A percentile compares a stretch with the other conserved stretches of the same genome.
These are phyloP conservation scores for Sminthurides aquaticus DNA, from an alignment of 2,888 invertebrate genomes.

Conservation along the genomic window DNA sequence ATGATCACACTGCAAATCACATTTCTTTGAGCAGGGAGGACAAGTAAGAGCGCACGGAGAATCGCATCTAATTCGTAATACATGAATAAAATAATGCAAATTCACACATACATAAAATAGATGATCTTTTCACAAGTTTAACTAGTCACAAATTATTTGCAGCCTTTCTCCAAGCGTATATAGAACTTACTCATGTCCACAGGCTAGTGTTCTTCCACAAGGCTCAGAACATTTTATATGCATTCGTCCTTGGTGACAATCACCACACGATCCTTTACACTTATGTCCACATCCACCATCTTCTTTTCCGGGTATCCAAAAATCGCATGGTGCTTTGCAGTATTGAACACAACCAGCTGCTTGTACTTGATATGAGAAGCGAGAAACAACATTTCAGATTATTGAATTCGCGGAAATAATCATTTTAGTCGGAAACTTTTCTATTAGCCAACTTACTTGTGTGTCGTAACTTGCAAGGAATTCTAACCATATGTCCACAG, in stretches of 20 bases:
- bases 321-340: constrained; percentile 27
- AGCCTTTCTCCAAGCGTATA: neutral
- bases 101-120: too few species aligned
- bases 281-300: constrained; percentile 20
- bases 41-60: constrained; percentile 44
- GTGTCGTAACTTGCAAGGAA: constrained; percentile 29
- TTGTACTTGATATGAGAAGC: constrained; percentile 36
- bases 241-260: constrained; percentile 56
- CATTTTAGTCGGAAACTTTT: neutral
- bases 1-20: constrained; percentile 38
- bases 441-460: constrained; percentile 12
- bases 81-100: constrained; percentile 7
- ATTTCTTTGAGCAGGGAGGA: constrained; percentile 43
- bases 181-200: constrained; percentile 54
- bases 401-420: neutral
- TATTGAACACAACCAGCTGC: constrained; percentile 38
- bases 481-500: constrained; percentile 27
- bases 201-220: constrained; percentile 56
- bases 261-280: constrained; percentile 49
- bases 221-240: constrained; percentile 54
- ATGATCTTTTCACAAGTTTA: too few species aligned
- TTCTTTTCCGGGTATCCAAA: constrained; percentile 14
- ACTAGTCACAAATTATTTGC: constrained; percentile 1
- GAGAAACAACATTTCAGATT: neutral
- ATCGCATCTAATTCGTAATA: constrained; percentile 43